A percentile compares a stretch with the other conserved stretches of the same genome.
These are phyloP conservation scores for Meriones unguiculatus DNA, from an alignment of 2,113 vertebrate genomes.

Conservation along the genomic window DNA sequence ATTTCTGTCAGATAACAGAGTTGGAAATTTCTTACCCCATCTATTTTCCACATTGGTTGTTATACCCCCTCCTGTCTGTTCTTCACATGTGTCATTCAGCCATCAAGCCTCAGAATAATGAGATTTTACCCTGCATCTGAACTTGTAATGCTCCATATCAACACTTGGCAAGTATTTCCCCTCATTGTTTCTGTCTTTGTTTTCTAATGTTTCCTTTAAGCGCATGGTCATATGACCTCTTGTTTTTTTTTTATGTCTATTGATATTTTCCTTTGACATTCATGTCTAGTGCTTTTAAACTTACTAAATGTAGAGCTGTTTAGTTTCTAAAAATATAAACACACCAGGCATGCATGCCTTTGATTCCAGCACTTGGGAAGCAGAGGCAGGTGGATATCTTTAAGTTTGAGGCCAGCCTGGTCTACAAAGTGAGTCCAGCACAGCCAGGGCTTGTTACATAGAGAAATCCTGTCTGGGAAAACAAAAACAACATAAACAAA, in stretches of 20 bases:
- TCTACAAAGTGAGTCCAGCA: too few species aligned
- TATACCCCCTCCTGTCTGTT: too few species aligned
- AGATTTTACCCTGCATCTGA: background rate
- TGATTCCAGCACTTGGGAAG: too few species aligned
- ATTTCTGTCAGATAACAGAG: background rate
- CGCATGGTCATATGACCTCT: background rate
- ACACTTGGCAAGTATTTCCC: background rate
- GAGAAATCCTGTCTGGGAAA: too few species aligned
- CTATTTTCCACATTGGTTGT: background rate
- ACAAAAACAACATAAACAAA: too few species aligned
- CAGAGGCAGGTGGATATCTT: too few species aligned
- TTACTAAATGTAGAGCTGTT: background rate
- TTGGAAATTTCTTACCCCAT: background rate
- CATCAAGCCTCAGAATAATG: background rate
- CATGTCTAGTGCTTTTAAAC: slow-evolving; percentile 43
- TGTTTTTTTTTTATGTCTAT: background rate
- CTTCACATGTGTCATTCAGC: background rate
- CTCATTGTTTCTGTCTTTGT: background rate
- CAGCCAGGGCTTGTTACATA: too few species aligned
- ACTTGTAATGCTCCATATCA: too few species aligned
- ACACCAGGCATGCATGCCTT: too few species aligned
- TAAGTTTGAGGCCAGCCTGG: too few species aligned
- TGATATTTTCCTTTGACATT: slow-evolving; percentile 7
- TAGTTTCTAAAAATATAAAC: background rate
- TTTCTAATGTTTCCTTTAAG: slow-evolving; percentile 31